Evolutionary conservation across 2,113 vertebrate species (phyloP).

Genomic region (Pteruthius melanotis): DNA sequence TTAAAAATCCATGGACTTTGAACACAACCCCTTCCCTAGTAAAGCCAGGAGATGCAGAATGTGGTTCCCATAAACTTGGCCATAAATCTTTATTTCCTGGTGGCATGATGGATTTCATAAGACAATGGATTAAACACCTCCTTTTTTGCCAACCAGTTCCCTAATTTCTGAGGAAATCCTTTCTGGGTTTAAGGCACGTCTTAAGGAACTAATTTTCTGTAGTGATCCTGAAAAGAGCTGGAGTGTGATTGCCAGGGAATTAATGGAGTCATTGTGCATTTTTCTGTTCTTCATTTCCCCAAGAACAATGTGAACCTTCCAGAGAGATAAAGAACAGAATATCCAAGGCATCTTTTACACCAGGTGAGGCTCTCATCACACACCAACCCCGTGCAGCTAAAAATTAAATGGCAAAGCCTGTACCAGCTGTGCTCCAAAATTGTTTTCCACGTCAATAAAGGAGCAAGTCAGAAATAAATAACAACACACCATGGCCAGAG

Average conservation of each 20-base stretch:
- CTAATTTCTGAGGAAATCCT: conserved; percentile 6
- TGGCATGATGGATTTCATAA: background rate
- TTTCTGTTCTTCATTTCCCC: conserved; percentile 17
- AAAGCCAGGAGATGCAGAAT: background rate
- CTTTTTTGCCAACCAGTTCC: background rate
- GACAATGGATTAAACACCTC: background rate
- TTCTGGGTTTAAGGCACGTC: background rate
- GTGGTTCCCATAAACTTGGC: background rate
- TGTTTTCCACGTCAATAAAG: background rate
- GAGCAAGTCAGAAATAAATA: background rate
- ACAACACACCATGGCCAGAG: background rate
- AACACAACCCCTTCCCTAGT: background rate
- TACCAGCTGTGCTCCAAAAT: background rate
- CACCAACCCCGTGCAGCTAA: background rate
- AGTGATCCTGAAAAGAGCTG: background rate
- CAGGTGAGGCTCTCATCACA: background rate
- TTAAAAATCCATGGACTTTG: background rate
- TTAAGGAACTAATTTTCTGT: conserved; percentile 6
- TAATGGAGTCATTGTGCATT: conserved; percentile 1
- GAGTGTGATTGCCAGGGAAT: background rate
- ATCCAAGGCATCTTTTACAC: background rate
- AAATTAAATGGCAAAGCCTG: background rate
- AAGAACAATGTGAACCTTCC: background rate
- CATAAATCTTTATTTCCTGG: background rate
- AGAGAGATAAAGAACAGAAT: background rate